Evolutionary conservation across 1,140 invertebrate species (phyloP).

Genomic region (Colletes latitarsis): DNA sequence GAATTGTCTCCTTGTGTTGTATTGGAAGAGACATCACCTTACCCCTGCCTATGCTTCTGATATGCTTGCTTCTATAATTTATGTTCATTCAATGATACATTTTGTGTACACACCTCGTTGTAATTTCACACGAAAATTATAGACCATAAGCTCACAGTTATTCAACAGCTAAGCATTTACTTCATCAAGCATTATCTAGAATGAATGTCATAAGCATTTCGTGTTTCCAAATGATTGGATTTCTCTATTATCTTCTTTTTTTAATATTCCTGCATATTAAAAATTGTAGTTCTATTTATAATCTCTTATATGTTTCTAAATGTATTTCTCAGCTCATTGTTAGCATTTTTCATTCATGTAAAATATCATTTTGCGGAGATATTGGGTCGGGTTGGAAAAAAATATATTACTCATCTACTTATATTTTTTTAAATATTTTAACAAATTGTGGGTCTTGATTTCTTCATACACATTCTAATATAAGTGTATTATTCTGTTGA

Average conservation of each 20-base stretch:
- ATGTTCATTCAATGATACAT: conserved; percentile 46
- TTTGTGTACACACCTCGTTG: conserved; percentile 39
- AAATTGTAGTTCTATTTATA: conserved; percentile 35
- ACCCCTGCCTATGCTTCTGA: conserved; percentile 68
- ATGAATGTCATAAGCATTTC: conserved; percentile 15
- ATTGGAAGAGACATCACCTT: conserved; percentile 54
- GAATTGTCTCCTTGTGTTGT: conserved; percentile 42
- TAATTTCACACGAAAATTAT: conserved; percentile 39
- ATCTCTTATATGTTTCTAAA: conserved; percentile 24
- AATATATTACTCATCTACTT: neutral
- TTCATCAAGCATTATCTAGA: conserved; percentile 30
- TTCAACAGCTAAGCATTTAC: conserved; percentile 18
- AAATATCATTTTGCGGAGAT: neutral
- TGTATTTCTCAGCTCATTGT: conserved; percentile 25
- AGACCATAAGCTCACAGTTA: conserved; percentile 28
- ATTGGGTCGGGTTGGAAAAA: conserved; percentile 26
- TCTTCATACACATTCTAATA: neutral
- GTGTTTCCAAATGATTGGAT: conserved; percentile 23
- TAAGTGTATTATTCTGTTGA: no score
- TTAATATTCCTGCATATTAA: conserved; percentile 12
- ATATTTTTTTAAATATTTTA: neutral
- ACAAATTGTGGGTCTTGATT: neutral
- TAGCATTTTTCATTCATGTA: conserved; percentile 7
- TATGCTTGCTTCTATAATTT: conserved; percentile 69
- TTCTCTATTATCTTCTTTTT: conserved; percentile 33